Evolutionary conservation across 2,797 vertebrate species (phyloP), one percentile per base, ranked within the genome.

Genomic region (Aselliscus stoliczkanus): DNA sequence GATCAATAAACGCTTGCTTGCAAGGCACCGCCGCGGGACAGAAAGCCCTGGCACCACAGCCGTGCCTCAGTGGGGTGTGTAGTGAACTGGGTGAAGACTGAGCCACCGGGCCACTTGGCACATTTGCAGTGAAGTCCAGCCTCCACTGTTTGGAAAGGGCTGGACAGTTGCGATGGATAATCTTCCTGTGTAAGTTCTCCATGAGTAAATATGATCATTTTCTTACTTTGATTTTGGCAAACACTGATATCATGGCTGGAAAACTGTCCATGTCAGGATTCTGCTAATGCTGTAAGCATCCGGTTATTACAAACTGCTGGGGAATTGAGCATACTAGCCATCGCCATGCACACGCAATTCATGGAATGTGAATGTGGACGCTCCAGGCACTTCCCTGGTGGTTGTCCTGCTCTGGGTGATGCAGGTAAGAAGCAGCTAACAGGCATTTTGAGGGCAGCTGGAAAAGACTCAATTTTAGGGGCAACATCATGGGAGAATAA

Each of bases 271-370:
- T 84, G 13, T 97, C 77, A 77, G 93, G 93, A 89, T 93, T 80
- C 52, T 91, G 88, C 88, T 15, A 95, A 82, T 84, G 97, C 95
- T 94, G 85, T 79, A 86, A 90, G 94, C 72, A 90, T 95, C 94
- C 76, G 90, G 94, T 96, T 90, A 96, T 97, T 95, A 97, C 96
- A 91, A 95, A 97, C 94, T 87, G 73, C 96, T 96, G 94, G 97
- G 96, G 97, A 96, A 97, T 94, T 95, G 58, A 88, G 95, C 83
- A 64, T 86, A 95, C 97, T 95, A 97, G 97, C 75, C 93, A 88
- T 42, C 72, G 90, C 96, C 90, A 90, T 69, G 96, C 95, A 95
- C 64, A 76, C 75, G 73, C 96, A 97, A 95, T 97, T 96, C 94
- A 92, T 42, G 87, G 88, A 96, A 93, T 93, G 93, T 90, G 97